Evolutionary conservation across 2,888 invertebrate genomes (phyloP), one percentile per base, ranked within the genome.

Genomic region (Agelastica alni): DNA sequence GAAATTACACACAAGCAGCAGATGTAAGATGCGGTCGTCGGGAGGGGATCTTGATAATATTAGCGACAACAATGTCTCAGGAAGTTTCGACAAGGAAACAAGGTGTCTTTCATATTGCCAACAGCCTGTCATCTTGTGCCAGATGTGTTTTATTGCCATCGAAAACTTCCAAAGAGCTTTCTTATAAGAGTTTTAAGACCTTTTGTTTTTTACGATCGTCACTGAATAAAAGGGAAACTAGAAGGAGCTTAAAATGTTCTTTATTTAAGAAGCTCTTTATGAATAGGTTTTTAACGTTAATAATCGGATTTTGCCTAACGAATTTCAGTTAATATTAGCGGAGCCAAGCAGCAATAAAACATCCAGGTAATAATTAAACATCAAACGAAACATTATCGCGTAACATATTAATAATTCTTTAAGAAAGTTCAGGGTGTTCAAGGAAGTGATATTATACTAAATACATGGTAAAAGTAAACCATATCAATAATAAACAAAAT

Each of bases 61-160:
- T 62, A 63, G 52, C 48, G 55, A 54, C 48, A 58, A 58, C 56
- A 59, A 58, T 59, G 55, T 61, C 58, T 59, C 42, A 60, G 63
- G 62, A 63, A 56, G 54, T 59, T 63, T 65, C 18, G 7, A 12
- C 37, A 12, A 39, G 17, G 37, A 39, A 64, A 67, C 67, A 67
- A 66, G 68, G 67, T 69, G 66, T 69, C 66, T 69, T 68, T 68
- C 67, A 67, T 63, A 59, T 66, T 64, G 57, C 58, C 60, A 58
- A 60, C 61, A 61, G 61, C 53, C 53, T 58, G 64, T 61, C 66
- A 62, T 56, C 43, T 51, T 6, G 61, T 37, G 56, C 52, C 69
- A 65, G 67, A 61, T 69, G 69, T 58, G 64, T 61, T 67, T 67
- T 69, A 69, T 69, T 61, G 67, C 63, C 47, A 52, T 62, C 53